Evolutionary conservation across 64 coral and sea anemone species (phyloP), one percentile per base, ranked within the genome.

Genomic region (Actinia equina): DNA sequence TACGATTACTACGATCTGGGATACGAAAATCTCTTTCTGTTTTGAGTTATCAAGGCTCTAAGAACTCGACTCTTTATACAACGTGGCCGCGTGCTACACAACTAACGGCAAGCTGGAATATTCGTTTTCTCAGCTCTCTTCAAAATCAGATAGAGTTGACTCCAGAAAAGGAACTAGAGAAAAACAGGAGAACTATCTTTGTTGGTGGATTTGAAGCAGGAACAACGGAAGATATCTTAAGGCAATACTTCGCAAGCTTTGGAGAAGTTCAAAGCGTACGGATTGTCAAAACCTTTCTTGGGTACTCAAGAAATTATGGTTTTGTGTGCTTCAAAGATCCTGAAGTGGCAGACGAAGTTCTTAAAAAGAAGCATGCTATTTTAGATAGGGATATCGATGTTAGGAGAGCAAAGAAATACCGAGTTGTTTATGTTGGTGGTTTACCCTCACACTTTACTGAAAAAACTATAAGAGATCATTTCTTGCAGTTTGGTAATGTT

Each of bases 371-470:
- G 30, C 83, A 85, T 85, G 19, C 59, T 13, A 27, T 85, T 19
- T 22, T 22, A 30, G 83, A 54, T 5, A 85, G 16, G 7, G 37
- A 19, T 6, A 19, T 85, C 17, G 55, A 85, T 22, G 83, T 85
- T 15, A 54, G 55, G 54, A 54, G 59, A 37, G 26, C 19, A 5
- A 85, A 42, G 22, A 85, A 85, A n/a, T 17, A 37, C 25, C 52
- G 83, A 52, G 83, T 85, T 18, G 45, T 85, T 37, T 85, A 85
- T 60, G 25, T 85, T 27, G 56, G 83, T 42, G 83, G 83, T 17
- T 59, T 85, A 17, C 83, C 83, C 22, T 85, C 83, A 9, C 83
- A 85, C n/a, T 85, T 85, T 7, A 62, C 83, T 26, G 83, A 85
- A 18, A 42, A 54, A 22, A 85, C 51, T 19, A 42, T 85, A 20